These are phyloP conservation scores for Malacosoma neustria DNA, from an alignment of 2,888 invertebrate species.

Conservation along the genomic window DNA sequence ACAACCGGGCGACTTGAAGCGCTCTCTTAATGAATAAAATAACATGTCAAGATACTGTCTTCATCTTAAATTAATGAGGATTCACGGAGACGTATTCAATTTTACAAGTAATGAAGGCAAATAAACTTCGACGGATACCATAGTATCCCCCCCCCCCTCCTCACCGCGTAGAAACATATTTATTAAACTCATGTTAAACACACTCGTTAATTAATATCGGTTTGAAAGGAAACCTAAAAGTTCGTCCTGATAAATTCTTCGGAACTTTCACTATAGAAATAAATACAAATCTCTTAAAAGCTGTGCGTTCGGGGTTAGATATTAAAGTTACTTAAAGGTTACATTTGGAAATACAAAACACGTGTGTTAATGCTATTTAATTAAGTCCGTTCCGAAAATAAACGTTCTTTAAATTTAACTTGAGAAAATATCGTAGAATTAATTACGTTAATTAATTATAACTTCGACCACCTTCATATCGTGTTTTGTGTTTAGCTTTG, in stretches of 20 bases:
- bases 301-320: conserved; percentile 30
- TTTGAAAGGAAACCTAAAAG: conserved; percentile 64
- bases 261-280: conserved; percentile 30
- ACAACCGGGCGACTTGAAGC: conserved; percentile 45
- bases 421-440: conserved; percentile 23
- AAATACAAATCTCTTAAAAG: conserved; percentile 36
- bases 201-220: conserved; percentile 60
- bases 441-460: conserved; percentile 31
- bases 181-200: conserved; percentile 52
- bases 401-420: conserved; percentile 20
- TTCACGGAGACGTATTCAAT: conserved; percentile 62
- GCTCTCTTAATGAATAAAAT: conserved; percentile 69
- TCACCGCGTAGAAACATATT: conserved; percentile 26
- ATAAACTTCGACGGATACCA: conserved; percentile 48
- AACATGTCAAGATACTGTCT: conserved; percentile 67
- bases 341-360: conserved; percentile 27
- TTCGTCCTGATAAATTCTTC: conserved; percentile 48
- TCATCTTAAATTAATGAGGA: conserved; percentile 72
- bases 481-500: neutral
- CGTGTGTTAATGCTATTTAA: conserved; percentile 31
- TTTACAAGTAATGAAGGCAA: conserved; percentile 64
- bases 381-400: conserved; percentile 26
- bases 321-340: neutral
- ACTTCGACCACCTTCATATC: conserved; percentile 10
- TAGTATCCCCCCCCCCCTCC: conserved; percentile 13